Conservation (phyloP, 1,140 invertebrate genomes). For the Orussus abietinus region DNA sequence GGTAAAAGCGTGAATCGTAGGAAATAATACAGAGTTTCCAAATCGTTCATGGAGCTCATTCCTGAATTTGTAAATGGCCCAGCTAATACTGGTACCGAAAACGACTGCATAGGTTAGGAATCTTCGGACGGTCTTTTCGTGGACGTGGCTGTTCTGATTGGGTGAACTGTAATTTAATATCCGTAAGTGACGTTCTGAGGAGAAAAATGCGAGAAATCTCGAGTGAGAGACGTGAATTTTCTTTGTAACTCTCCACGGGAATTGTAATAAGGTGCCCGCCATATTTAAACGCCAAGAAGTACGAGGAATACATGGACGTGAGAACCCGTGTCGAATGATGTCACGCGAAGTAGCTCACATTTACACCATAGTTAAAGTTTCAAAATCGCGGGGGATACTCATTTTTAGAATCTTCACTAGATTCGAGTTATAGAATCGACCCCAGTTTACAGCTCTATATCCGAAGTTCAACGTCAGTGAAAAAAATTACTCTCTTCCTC, state of each 20-base stretch:
- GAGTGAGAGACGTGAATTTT: constrained; percentile 19
- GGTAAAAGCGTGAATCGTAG: constrained; percentile 36
- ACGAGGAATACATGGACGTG: too few relatives aligned
- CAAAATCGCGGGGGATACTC: too few relatives aligned
- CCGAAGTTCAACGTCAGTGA: too few relatives aligned
- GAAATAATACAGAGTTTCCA: constrained; percentile 14
- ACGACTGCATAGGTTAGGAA: constrained; percentile 34
- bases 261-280: constrained; percentile 23
- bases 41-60: constrained; percentile 9
- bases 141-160: constrained; percentile 7
- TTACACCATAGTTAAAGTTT: too few relatives aligned
- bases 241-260: constrained; percentile 12
- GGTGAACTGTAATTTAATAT: constrained; percentile 6
- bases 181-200: constrained; percentile 1
- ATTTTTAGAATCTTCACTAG: too few relatives aligned
- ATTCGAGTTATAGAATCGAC: too few relatives aligned
- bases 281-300: too few relatives aligned
- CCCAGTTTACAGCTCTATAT: too few relatives aligned
- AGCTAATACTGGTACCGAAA: constrained; percentile 30
- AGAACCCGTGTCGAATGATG: too few relatives aligned
- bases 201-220: constrained; percentile 9
- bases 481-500: too few relatives aligned
- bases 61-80: constrained; percentile 27
- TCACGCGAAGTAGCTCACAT: too few relatives aligned
- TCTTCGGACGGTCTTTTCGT: constrained; percentile 2